These are phyloP conservation scores for Aphrophora alni DNA, from an alignment of 2,888 invertebrate genomes.

Conservation along the genomic window DNA sequence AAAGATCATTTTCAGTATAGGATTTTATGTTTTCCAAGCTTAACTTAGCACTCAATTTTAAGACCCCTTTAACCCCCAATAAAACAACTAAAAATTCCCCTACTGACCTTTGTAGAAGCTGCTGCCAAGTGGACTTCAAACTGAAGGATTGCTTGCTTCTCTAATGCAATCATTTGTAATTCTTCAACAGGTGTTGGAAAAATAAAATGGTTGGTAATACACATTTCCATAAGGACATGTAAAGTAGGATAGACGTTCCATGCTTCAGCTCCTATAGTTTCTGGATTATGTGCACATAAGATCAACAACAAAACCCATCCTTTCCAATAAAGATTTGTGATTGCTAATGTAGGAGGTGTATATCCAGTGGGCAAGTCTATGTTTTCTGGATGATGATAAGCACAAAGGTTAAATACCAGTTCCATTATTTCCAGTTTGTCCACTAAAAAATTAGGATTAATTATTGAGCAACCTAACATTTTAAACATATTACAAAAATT, in stretches of 20 bases:
- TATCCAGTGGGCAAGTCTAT: constrained; percentile 82
- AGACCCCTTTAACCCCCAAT: no score
- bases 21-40: no score
- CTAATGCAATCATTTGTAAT: constrained; percentile 71
- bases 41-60: no score
- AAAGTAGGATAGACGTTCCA: constrained; percentile 93
- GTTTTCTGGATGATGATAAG: constrained; percentile 92
- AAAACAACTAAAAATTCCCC: no score
- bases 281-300: constrained; percentile 91
- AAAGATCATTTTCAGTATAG: no score
- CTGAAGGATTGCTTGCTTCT: constrained; percentile 81
- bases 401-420: constrained; percentile 86
- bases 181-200: constrained; percentile 71
- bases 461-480: no score
- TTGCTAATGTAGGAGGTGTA: constrained; percentile 86
- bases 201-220: constrained; percentile 85
- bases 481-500: no score
- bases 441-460: constrained; percentile 59
- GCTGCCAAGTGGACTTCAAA: constrained; percentile 92
- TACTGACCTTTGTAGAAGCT: constrained; percentile 84
- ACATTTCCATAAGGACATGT: constrained; percentile 92
- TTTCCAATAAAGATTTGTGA: constrained; percentile 94
- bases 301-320: constrained; percentile 88
- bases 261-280: constrained; percentile 81
- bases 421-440: constrained; percentile 87